Base-by-base conservation (phyloP, 2,888 invertebrate genomes). In the Chesias legatella region DNA sequence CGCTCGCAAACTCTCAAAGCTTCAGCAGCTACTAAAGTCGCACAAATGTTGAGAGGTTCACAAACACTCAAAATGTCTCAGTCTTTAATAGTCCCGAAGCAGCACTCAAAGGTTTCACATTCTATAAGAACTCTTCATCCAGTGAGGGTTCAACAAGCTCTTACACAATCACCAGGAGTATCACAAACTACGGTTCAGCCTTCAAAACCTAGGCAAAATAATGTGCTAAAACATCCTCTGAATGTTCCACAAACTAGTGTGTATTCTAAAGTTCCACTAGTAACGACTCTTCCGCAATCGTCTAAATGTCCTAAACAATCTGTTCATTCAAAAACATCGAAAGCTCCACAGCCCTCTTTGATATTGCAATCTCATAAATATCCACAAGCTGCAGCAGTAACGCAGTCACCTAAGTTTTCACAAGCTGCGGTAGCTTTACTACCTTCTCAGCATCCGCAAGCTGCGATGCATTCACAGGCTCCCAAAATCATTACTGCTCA, bases 1-100 rank as follows among this genome's bases (percentile, higher is more conserved):
- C 35, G 28, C 7, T 13, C 42, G 4, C 36, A 48, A 23, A 33
- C 36, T 7, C 31, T 39, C 8, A 43, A 48, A 36, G 34, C 34
- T 11, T 13, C 42, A 4, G 33, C 43, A 23, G 33, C 36, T 9
- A 27, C 35, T 8, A 43, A 48, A 36, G 34, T 32, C n/a, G 38
- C 42, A 0, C 10, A 6, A 27, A 27, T 7, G 3, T 7, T 9
- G 27, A 17, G 8, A 8, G 20, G 10, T n/a, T 8, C 17, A 7
- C 7, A 6, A n/a, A 17, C 30, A n/a, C 5, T 6, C n/a, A 46
- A 31, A 33, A 37, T 46, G 41, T 7, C 44, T 1, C 44, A 37
- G 13, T 34, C 33, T 8, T 38, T 39, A 17, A 17, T 17, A 3
- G 13, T 17, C 13, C 29, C 7, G 28, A 8, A 23, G n/a, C 9